Percentiles rank a stretch among this genome's conserved stretches.
Conservation (phyloP, 2,888 invertebrate genomes). For the Coelopa pilipes region DNA sequence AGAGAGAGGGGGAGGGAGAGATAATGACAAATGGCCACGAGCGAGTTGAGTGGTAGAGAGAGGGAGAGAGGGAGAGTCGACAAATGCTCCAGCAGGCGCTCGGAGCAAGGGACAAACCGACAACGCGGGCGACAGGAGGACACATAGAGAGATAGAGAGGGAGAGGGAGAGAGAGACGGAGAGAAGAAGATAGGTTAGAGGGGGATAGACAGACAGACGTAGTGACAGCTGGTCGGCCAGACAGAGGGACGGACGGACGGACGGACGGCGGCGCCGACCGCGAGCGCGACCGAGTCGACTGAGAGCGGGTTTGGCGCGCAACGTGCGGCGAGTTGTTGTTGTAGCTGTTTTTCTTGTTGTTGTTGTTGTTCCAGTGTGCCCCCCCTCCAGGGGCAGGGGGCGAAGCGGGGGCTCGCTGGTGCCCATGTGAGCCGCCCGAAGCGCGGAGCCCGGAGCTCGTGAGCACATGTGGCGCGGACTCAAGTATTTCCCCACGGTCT, state of each 20-base stretch:
- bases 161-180: slow-evolving; percentile 2
- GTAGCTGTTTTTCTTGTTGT: too few relatives aligned
- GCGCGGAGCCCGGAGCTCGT: slow-evolving; percentile 19
- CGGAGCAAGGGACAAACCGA: too few relatives aligned
- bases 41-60: neutral
- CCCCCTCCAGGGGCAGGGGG: too few relatives aligned
- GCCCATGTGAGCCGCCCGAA: neutral
- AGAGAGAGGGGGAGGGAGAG: neutral
- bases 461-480: slow-evolving; percentile 58
- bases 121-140: too few relatives aligned
- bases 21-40: neutral
- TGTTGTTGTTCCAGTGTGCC: too few relatives aligned
- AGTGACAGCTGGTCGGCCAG: too few relatives aligned
- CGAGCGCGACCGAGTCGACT: neutral
- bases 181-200: neutral
- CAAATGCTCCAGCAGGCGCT: neutral
- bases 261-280: neutral
- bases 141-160: too few relatives aligned
- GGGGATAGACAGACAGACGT: neutral
- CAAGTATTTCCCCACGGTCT: slow-evolving; percentile 62
- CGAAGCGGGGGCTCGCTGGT: neutral
- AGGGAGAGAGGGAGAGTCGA: neutral
- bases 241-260: neutral
- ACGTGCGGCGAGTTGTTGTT: neutral
- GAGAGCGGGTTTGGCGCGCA: neutral